Evolutionary conservation across 2,888 invertebrate species (phyloP), one percentile per base, ranked within the genome.

Genomic region (Adineta ricciae): DNA sequence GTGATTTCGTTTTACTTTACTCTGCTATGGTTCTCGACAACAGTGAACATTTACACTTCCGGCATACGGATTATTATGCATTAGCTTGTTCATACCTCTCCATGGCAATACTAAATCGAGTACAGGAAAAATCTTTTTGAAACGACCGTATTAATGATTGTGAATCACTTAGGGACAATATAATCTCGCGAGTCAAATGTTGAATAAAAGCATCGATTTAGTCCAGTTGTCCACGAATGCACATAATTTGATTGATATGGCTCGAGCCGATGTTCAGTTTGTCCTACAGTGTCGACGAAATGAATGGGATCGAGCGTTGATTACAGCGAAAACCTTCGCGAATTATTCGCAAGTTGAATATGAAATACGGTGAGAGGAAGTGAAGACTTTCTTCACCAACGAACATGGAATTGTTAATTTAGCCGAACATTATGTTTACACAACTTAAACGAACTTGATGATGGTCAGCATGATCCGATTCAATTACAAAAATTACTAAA

Each of bases 381-480:
- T 5, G 7, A 8, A 2, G 19, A 21, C 1, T 36, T 36, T 2
- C 7, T 19, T 16, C 14, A 36, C 11, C 1, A 27, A 36, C 1
- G 19, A 32, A 32, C 16, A 32, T 72, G 16, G 9, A 64, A n/a
- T 27, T 32, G 9, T 32, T n/a, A n/a, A n/a, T 38, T 41, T 78
- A 78, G 78, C n/a, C 78, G 78, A 41, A 41, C 78, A 41, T 41
- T 78, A 11, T 78, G 78, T 78, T 78, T 78, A 14, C 78, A 78
- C 32, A 78, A 78, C 41, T 78, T 78, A 78, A 78, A 78, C 41
- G 78, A 78, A 78, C 78, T 78, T 41, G 78, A 78, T 8, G 78
- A 78, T 78, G n/a, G 78, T 78, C 78, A 78, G n/a, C 38, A 21
- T 41, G 78, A 78, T n/a, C 78, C 78, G n/a, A 41, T 78, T 11